A percentile compares a stretch with the other conserved stretches of the same genome.
Conservation (phyloP, 2,113 vertebrate species). For the Cyanoderma ruficeps region DNA sequence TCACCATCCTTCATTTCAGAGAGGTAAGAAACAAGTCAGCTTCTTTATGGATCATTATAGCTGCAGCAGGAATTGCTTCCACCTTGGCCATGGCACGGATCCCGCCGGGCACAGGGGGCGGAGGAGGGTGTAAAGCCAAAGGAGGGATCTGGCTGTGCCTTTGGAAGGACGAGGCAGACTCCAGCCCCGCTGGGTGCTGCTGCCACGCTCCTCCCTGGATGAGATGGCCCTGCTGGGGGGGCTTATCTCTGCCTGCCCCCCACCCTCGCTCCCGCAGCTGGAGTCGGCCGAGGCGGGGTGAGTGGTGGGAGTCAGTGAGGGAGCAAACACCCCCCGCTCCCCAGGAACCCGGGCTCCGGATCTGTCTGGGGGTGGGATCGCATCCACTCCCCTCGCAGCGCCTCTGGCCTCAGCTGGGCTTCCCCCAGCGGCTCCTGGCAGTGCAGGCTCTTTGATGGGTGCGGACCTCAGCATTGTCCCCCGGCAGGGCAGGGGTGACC, state of each 20-base stretch:
- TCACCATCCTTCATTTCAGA: slow-evolving; percentile 47
- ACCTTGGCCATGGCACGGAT: not conserved
- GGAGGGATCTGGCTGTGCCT: not conserved
- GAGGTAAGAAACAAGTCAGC: slow-evolving; percentile 45
- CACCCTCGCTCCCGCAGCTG: accelerated
- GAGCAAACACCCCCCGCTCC: not conserved
- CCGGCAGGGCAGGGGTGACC: accelerated
- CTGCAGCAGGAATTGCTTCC: slow-evolving; percentile 7
- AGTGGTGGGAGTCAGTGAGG: not conserved
- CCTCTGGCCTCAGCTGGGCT: not conserved
- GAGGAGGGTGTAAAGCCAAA: not conserved
- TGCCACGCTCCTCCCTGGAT: accelerated
- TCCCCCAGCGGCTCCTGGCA: accelerated
- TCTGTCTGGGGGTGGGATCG: accelerated
- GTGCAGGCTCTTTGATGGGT: accelerated
- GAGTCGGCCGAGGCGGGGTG: accelerated
- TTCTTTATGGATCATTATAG: slow-evolving; percentile 12
- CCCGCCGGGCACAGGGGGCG: not conserved
- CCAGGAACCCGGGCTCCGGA: accelerated
- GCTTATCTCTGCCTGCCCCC: not conserved
- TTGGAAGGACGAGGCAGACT: not conserved
- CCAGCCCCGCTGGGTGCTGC: not conserved
- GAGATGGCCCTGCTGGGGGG: not conserved
- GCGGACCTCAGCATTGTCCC: not conserved
- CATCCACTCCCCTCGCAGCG: accelerated